A percentile compares a stretch with the other conserved stretches of the same genome.
phyloP scores from a whole-genome alignment of 1,140 invertebrate genomes.

The Calephelis nemesis region DNA sequence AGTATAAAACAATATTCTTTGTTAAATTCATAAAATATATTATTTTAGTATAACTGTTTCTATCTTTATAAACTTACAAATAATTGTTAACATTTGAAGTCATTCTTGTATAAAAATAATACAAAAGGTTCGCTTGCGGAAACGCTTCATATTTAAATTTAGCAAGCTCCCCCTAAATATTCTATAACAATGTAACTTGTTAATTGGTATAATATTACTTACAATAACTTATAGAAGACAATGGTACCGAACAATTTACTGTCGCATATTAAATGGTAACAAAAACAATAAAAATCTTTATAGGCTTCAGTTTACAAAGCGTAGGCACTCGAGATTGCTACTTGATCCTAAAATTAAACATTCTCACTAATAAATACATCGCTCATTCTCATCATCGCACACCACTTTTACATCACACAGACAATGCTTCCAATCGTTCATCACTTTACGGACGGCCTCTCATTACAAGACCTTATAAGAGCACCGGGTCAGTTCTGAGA shows the following conservation, averaged over 20 bases:
- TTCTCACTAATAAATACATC: conserved; percentile 77
- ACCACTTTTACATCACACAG: conserved; percentile 44
- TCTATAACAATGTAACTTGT: conserved; percentile 77
- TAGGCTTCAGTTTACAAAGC: conserved; percentile 77
- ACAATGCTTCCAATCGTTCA: conserved; percentile 50
- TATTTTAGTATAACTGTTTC: conserved; percentile 77
- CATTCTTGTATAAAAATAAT: conserved; percentile 76
- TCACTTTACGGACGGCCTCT: conserved; percentile 68
- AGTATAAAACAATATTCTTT: conserved; percentile 78
- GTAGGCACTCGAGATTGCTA: conserved; percentile 79
- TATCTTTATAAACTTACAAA: conserved; percentile 77
- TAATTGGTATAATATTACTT: conserved; percentile 75
- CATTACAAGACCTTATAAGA: conserved; percentile 70
- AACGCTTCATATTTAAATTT: conserved; percentile 12
- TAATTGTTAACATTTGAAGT: conserved; percentile 77
- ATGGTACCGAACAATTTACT: conserved; percentile 67
- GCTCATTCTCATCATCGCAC: conserved; percentile 43
- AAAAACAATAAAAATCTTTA: conserved; percentile 75
- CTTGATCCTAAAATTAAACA: conserved; percentile 70
- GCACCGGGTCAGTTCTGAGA: conserved; percentile 75
- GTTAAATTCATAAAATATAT: conserved; percentile 79
- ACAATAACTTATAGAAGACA: conserved; percentile 73
- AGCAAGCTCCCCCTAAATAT: conserved; percentile 50
- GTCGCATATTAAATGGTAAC: conserved; percentile 75
- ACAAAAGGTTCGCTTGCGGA: conserved; percentile 55